Base-by-base conservation (phyloP, 2,888 invertebrate species). In the Laothoe populi region DNA sequence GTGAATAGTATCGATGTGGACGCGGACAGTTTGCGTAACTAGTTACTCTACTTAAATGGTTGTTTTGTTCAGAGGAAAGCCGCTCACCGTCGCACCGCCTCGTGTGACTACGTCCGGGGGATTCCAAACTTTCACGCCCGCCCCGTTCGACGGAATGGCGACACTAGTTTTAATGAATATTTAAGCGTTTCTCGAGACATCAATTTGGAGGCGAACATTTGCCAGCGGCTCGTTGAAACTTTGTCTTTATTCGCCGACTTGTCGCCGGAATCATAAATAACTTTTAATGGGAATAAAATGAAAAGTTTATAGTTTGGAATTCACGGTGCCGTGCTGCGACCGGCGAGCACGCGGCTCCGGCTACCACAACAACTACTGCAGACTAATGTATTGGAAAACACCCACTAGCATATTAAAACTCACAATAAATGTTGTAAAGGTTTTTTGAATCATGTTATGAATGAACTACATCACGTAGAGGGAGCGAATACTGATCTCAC, bases 101-200 rank as follows among this genome's bases (percentile, higher is more conserved):
- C 23, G 19, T 46, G 45, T 35, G 45, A 19, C 44, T 4, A n/a
- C n/a, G n/a, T n/a, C n/a, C n/a, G n/a, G n/a, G n/a, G 19, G 44
- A 8, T 8, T 2, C 0, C 7, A 19, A 44, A 13, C 19, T 21
- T 16, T 57, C 3, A 46, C 31, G 19, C 19, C 44, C 58, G 23
- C 42, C 40, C 42, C 7, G 1, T 40, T 45, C 16, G 16, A 21
- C 13, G 49, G 13, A 11, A 60, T 5, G 45, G 59, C 40, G 35
- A 60, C 63, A 70, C 68, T 74, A 75, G 70, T 74, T 72, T 73
- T 70, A 71, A 78, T 77, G 65, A 75, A 74, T 77, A 74, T 74
- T 76, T 74, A 76, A 73, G 70, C 65, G 64, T 67, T 70, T 61
- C 60, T 64, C 63, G 66, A 66, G 64, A 70, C 73, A 71, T 71